phyloP scores from a whole-genome alignment of 2,888 invertebrate genomes.

The Hirtodrosophila confusa region DNA sequence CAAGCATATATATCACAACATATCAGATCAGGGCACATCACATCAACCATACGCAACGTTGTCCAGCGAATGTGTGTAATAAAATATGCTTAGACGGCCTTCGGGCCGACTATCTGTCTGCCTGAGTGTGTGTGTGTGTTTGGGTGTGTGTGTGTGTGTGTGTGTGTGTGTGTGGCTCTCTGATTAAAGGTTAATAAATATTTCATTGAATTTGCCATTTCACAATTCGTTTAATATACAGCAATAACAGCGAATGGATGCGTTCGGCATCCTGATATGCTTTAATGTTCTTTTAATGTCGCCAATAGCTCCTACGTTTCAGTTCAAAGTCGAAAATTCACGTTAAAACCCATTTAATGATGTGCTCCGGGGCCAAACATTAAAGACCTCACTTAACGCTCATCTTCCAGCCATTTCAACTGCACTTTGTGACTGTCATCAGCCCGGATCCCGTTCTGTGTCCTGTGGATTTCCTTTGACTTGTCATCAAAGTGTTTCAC shows the following conservation, averaged over 20 bases:
- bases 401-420: slow-evolving; percentile 9
- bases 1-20: background rate
- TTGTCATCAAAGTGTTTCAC: background rate
- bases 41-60: slow-evolving; percentile 39
- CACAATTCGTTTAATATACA: slow-evolving; percentile 44
- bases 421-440: slow-evolving; percentile 10
- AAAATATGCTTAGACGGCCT: slow-evolving; percentile 42
- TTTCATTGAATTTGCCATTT: slow-evolving; percentile 65
- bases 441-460: no score
- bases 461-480: slow-evolving; percentile 35
- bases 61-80: slow-evolving; percentile 37
- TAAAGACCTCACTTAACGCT: slow-evolving; percentile 23
- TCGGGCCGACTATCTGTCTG: background rate
- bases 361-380: slow-evolving; percentile 17
- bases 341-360: slow-evolving; percentile 21
- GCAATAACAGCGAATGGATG: slow-evolving; percentile 50
- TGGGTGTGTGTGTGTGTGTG: background rate
- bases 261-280: slow-evolving; percentile 38
- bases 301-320: background rate
- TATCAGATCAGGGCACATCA: slow-evolving; percentile 16
- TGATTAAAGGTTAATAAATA: slow-evolving; percentile 63
- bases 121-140: background rate
- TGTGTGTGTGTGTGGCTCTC: slow-evolving; percentile 2
- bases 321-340: slow-evolving; percentile 8
- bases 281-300: slow-evolving; percentile 44